Evolutionary conservation across 2,113 vertebrate genomes (phyloP).

Genomic region (Pseudonaja textilis): DNA sequence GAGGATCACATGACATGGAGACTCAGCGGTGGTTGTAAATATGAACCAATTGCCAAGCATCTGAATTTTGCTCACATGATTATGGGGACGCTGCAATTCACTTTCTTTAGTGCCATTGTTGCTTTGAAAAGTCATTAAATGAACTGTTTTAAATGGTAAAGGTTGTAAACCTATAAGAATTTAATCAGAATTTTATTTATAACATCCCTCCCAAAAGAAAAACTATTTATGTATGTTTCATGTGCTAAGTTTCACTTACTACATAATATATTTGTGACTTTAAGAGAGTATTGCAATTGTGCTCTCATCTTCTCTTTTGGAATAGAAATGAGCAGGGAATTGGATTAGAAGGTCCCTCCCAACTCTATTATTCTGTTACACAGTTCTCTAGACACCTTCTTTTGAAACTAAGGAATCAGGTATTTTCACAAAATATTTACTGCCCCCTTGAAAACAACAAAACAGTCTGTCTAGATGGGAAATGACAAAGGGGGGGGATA

Average conservation of each 20-base stretch:
- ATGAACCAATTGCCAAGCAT: neutral
- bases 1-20: neutral
- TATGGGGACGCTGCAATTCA: neutral
- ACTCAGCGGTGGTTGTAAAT: neutral
- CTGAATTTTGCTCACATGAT: neutral
- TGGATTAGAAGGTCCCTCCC: neutral
- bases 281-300: neutral
- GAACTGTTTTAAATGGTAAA: neutral
- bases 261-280: neutral
- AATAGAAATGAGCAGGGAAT: neutral
- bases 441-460: neutral
- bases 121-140: neutral
- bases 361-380: neutral
- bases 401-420: neutral
- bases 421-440: neutral
- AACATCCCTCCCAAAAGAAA: neutral
- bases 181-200: constrained; percentile 3
- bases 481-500: neutral
- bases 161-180: neutral
- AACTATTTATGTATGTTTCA: neutral
- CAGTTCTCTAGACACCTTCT: neutral
- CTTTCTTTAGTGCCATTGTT: neutral
- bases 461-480: neutral
- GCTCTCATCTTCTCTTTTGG: neutral
- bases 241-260: neutral